A percentile compares a stretch with the other conserved stretches of the same genome.
Conservation (phyloP, 2,113 vertebrate genomes). For the Turdus rufiventris region DNA sequence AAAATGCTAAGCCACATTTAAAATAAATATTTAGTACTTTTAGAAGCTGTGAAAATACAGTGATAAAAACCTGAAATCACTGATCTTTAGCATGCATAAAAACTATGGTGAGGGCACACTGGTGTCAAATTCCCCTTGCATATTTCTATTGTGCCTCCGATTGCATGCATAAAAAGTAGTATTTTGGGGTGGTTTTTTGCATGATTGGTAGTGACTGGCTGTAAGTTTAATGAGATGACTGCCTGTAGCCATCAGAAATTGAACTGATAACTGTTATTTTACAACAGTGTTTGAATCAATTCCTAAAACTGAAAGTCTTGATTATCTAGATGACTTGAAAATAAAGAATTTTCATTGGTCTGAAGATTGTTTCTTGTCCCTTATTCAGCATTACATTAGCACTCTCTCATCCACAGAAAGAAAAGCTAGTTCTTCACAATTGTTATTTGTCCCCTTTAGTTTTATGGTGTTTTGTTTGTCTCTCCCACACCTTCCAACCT, state of each 20-base stretch:
- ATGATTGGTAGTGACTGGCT: not conserved
- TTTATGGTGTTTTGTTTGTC: not conserved
- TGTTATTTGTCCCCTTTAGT: not conserved
- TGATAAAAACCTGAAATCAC: not conserved
- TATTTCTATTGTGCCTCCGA: not conserved
- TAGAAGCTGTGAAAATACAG: slow-evolving; percentile 42
- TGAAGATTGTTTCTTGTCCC: not conserved
- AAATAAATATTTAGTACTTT: slow-evolving; percentile 65
- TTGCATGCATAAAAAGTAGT: not conserved
- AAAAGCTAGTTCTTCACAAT: not conserved
- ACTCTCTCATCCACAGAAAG: not conserved
- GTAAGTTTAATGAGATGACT: not conserved
- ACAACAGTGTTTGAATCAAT: not conserved
- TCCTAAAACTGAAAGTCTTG: not conserved
- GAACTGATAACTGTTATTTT: not conserved
- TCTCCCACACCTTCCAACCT: not conserved
- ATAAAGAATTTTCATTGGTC: not conserved
- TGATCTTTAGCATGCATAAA: not conserved
- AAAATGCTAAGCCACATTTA: slow-evolving; percentile 41
- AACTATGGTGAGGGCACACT: not conserved
- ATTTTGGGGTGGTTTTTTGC: not conserved
- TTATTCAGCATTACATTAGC: not conserved
- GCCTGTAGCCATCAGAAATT: not conserved
- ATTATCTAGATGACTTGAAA: not conserved
- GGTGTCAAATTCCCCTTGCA: not conserved